Evolutionary conservation across 1,140 invertebrate species (phyloP), one percentile per base, ranked within the genome.

Genomic region (Lasaia peninsularis): DNA sequence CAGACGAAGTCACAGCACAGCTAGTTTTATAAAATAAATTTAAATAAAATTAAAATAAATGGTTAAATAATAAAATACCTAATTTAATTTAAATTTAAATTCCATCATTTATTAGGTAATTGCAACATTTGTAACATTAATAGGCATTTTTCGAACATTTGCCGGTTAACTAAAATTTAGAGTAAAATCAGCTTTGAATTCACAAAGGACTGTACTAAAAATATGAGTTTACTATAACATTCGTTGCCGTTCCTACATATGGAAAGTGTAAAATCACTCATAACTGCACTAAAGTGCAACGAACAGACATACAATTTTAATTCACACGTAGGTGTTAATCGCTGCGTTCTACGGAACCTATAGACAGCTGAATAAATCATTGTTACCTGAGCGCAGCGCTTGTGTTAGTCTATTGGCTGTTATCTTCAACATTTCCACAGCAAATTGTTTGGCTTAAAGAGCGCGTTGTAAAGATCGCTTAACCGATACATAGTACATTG

Each of bases 381-480:
- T 62, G 37, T 55, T 53, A 28, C 0, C 24, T 63, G 55, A 51
- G 49, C 58, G 62, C 44, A 20, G 56, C 40, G 21, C 54, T 24
- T n/a, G 54, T 51, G 58, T 52, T 60, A 70, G 63, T 60, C 58
- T 63, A 65, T 63, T 59, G 24, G 56, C 62, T 52, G 51, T 52
- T 63, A 71, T 65, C 67, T 55, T 57, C n/a, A 62, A 63, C 63
- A 60, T 64, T 66, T 62, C 48, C 58, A 67, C 60, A 58, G 63
- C 71, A 71, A 70, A 70, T 70, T 70, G 65, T 68, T 58, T 57
- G 56, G 37, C 24, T 52, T 51, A 55, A 62, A 66, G 61, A 65
- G 61, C 63, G 56, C 40, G 62, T 67, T 66, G 60, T 61, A 52
- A 28, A 64, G 68, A 73, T 73, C 53, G 21, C 11, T 33, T 52